Evolutionary conservation across 1,140 invertebrate species (phyloP).

Genomic region (Drosophila littoralis): DNA sequence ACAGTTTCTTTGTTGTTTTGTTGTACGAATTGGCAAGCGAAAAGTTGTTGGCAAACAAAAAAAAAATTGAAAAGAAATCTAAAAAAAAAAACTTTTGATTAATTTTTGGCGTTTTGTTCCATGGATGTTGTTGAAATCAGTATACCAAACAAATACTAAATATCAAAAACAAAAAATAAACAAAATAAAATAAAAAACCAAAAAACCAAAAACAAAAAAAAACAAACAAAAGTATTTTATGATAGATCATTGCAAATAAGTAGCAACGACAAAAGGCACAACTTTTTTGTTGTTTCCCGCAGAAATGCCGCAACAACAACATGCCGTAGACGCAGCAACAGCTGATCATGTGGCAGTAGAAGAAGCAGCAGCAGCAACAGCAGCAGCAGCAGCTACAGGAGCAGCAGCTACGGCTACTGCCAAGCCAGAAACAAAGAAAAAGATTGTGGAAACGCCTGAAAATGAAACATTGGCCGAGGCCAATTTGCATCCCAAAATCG

Average conservation of each 20-base stretch:
- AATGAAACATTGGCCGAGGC: constrained; percentile 23
- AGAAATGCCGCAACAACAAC: constrained; percentile 53
- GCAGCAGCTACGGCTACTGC: background rate
- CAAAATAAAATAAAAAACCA: constrained; percentile 33
- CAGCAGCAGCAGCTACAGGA: background rate
- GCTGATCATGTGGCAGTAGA: constrained; percentile 8
- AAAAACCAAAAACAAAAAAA: constrained; percentile 37
- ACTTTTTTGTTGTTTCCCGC: constrained; percentile 76
- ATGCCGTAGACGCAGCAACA: constrained; percentile 22
- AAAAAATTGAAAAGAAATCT: constrained; percentile 40
- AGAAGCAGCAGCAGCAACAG: constrained; percentile 15
- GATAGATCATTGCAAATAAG: constrained; percentile 38
- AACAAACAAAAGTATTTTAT: constrained; percentile 39
- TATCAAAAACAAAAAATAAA: constrained; percentile 25
- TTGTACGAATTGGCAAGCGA: constrained; percentile 54
- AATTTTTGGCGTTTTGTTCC: constrained; percentile 81
- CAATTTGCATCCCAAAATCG: constrained; percentile 54
- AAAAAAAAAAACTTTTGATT: constrained; percentile 65
- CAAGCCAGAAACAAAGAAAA: constrained; percentile 10
- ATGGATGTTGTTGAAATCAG: constrained; percentile 73
- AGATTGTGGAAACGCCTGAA: constrained; percentile 15
- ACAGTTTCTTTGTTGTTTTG: constrained; percentile 59
- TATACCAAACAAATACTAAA: constrained; percentile 48
- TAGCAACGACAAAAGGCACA: constrained; percentile 71
- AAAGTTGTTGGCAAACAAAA: constrained; percentile 46